phyloP scores from a whole-genome alignment of 1,140 invertebrate species.

The Drosophila miranda region DNA sequence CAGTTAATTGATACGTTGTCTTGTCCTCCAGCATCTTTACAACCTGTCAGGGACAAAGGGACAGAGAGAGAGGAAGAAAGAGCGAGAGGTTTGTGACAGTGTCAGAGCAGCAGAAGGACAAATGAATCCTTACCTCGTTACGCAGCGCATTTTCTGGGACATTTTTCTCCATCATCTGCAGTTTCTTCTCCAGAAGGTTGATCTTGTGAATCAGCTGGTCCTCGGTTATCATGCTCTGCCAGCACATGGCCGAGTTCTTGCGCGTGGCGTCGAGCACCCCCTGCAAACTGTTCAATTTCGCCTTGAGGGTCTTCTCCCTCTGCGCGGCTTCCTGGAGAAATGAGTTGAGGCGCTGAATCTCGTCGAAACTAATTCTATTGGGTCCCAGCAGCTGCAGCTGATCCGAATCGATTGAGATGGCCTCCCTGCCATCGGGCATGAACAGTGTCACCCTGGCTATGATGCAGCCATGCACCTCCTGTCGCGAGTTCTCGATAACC shows the following conservation, averaged over 20 bases:
- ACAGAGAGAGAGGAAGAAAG: not conserved
- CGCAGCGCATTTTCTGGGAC: conserved; percentile 91
- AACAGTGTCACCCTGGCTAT: conserved; percentile 96
- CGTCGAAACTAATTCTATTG: conserved; percentile 88
- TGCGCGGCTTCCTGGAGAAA: conserved; percentile 92
- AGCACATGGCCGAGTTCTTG: conserved; percentile 89
- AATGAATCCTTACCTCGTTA: conserved; percentile 85
- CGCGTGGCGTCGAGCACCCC: conserved; percentile 91
- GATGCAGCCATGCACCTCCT: conserved; percentile 98
- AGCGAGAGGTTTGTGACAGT: not conserved
- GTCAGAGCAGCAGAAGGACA: not conserved
- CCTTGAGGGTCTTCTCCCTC: conserved; percentile 93
- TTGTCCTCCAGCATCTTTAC: conserved; percentile 93
- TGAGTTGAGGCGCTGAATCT: conserved; percentile 94
- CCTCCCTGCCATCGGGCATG: conserved; percentile 96
- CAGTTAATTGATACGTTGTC: conserved; percentile 92
- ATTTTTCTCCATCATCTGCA: conserved; percentile 93
- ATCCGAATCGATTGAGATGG: conserved; percentile 88
- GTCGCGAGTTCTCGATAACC: conserved; percentile 97
- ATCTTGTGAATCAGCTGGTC: conserved; percentile 95
- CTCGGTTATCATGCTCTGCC: conserved; percentile 97
- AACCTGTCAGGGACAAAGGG: conserved; percentile 78
- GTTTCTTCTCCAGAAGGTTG: conserved; percentile 94
- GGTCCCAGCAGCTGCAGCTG: conserved; percentile 83
- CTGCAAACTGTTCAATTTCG: conserved; percentile 92